phyloP scores from a whole-genome alignment of 2,797 vertebrate species.

The Cephalopachus bancanus region DNA sequence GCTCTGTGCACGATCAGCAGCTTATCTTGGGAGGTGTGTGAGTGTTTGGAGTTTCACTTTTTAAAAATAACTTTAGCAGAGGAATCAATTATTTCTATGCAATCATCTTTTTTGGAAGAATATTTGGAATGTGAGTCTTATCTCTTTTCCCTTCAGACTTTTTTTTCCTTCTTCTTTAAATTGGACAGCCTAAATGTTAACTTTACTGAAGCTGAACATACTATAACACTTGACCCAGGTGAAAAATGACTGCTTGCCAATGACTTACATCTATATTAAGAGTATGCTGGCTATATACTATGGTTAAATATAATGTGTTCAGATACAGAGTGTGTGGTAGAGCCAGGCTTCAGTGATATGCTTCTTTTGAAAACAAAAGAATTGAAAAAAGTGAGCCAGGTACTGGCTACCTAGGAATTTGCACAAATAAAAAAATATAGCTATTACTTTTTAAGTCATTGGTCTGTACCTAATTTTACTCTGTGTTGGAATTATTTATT shows the following conservation, averaged over 20 bases:
- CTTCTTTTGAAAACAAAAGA: conserved; percentile 43
- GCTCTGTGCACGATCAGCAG: background rate
- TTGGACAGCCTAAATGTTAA: conserved; percentile 74
- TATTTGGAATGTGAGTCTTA: conserved; percentile 49
- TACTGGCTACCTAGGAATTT: background rate
- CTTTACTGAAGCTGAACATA: conserved; percentile 62
- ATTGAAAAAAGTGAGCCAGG: background rate
- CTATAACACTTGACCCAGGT: conserved; percentile 73
- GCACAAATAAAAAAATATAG: conserved; percentile 45
- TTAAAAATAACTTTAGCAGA: background rate
- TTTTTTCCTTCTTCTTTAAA: conserved; percentile 14
- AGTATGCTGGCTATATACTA: conserved; percentile 20
- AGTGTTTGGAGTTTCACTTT: background rate
- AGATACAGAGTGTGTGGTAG: background rate
- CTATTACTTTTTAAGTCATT: background rate
- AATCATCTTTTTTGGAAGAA: conserved; percentile 31
- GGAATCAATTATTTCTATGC: conserved; percentile 45
- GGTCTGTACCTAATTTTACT: background rate
- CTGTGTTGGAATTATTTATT: background rate
- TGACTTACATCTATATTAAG: conserved; percentile 77
- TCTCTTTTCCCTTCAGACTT: conserved; percentile 56
- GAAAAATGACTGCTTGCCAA: conserved; percentile 71
- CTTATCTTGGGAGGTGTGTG: background rate
- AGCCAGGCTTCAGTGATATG: background rate
- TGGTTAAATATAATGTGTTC: conserved; percentile 44